A percentile compares a stretch with the other conserved stretches of the same genome.
Conservation (phyloP, 2,797 vertebrate genomes). For the Coregonus suidteri region DNA sequence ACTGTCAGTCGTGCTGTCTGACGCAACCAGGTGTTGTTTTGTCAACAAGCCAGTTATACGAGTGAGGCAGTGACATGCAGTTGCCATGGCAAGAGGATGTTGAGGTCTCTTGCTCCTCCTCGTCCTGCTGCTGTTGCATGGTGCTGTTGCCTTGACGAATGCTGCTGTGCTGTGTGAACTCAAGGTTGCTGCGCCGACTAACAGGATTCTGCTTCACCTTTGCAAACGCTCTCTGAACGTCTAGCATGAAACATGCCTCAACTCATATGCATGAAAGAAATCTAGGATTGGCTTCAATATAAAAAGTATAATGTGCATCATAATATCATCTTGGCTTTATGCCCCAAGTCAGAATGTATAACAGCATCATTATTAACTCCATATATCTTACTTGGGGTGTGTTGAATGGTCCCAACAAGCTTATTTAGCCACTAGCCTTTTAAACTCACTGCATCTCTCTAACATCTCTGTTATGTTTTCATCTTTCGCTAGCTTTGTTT, state of each 20-base stretch:
- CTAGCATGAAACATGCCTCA: constrained; percentile 27
- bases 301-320: constrained; percentile 1
- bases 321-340: neutral
- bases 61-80: constrained; percentile 21
- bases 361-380: constrained; percentile 8
- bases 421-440: neutral
- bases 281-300: constrained; percentile 26
- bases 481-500: constrained; percentile 88
- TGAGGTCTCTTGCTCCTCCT: constrained; percentile 32
- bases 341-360: neutral
- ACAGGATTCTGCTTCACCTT: constrained; percentile 36
- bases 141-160: constrained; percentile 33
- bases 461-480: constrained; percentile 83
- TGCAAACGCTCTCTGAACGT: constrained; percentile 10
- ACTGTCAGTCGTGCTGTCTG: constrained; percentile 32
- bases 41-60: constrained; percentile 45
- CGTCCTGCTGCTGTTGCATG: constrained; percentile 32
- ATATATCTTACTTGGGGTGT: constrained; percentile 30
- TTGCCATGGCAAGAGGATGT: constrained; percentile 52
- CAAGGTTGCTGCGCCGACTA: constrained; percentile 46
- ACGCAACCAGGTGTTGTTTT: constrained; percentile 25
- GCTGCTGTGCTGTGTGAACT: constrained; percentile 27
- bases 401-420: constrained; percentile 6
- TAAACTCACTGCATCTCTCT: constrained; percentile 66
- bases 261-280: constrained; percentile 49